Percentiles rank a stretch among this genome's conserved stretches.
phyloP scores from a whole-genome alignment of 2,113 vertebrate species.

The Lynx canadensis region DNA sequence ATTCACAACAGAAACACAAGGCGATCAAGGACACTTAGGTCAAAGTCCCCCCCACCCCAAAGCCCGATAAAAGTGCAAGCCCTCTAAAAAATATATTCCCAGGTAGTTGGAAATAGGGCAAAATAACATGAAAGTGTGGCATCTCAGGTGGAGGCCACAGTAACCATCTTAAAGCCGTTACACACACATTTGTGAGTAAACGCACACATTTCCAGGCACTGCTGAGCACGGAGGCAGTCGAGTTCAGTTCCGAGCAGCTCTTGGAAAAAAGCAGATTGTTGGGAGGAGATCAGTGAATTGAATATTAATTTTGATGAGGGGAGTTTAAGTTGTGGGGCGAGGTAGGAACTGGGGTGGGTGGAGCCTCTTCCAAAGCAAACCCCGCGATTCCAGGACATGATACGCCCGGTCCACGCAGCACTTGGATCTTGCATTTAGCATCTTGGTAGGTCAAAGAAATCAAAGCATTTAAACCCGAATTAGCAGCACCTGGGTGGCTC shows the following conservation, averaged over 20 bases:
- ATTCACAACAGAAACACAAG: constrained; percentile 45
- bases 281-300: not conserved
- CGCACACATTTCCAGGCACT: not conserved
- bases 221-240: not conserved
- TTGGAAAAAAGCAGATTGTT: not conserved
- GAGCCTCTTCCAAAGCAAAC: not conserved
- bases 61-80: not conserved
- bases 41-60: not conserved
- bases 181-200: not conserved
- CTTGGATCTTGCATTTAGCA: not conserved
- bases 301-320: fast-evolving
- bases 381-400: not conserved
- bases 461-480: constrained; percentile 58
- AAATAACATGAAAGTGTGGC: not conserved
- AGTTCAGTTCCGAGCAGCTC: not conserved
- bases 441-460: constrained; percentile 49
- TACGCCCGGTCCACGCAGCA: not conserved
- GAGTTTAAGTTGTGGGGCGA: not conserved
- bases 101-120: not conserved
- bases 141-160: not conserved
- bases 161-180: not conserved
- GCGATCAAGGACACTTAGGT: constrained; percentile 45
- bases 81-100: not conserved
- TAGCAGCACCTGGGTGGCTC: no score
- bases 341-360: no score